Percentiles rank a stretch among this genome's conserved stretches.
These are phyloP conservation scores for Amphilophus citrinellus DNA, from an alignment of 2,113 vertebrate species.

Conservation along the genomic window DNA sequence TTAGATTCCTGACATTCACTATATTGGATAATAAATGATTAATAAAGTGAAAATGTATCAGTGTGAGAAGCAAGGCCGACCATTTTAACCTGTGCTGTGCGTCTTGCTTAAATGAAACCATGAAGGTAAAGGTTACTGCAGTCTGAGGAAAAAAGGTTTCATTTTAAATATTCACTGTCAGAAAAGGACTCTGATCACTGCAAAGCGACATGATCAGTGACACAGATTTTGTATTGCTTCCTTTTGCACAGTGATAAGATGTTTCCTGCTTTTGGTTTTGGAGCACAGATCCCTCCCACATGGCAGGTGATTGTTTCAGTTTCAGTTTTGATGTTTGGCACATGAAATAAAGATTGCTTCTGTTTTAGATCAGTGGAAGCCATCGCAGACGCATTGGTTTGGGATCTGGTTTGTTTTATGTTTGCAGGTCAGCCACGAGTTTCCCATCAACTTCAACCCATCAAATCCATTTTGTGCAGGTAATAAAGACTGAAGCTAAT, in stretches of 20 bases:
- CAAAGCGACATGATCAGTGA: neutral
- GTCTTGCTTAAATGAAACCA: neutral
- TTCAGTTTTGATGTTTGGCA: neutral
- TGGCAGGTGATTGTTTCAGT: constrained; percentile 86
- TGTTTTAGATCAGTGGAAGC: neutral
- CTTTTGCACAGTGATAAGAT: constrained; percentile 89
- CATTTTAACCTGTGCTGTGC: no score
- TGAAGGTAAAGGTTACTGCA: neutral
- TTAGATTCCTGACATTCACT: neutral
- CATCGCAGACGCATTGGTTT: neutral
- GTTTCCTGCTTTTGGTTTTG: constrained; percentile 98
- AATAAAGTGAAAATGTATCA: fast-evolving
- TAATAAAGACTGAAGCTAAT: constrained; percentile 50
- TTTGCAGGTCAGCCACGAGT: constrained; percentile 93
- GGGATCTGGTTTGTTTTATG: constrained; percentile 19
- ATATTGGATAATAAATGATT: neutral
- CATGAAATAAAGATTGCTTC: neutral
- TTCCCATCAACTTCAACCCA: constrained; percentile 94
- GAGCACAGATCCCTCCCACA: constrained; percentile 92
- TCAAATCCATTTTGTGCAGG: constrained; percentile 91
- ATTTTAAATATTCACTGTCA: neutral
- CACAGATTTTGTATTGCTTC: neutral
- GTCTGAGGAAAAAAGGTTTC: neutral
- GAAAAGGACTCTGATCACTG: neutral
- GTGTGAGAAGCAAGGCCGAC: neutral